Base-by-base conservation (phyloP, 2,113 vertebrate genomes). In the Toxotes jaculatrix region DNA sequence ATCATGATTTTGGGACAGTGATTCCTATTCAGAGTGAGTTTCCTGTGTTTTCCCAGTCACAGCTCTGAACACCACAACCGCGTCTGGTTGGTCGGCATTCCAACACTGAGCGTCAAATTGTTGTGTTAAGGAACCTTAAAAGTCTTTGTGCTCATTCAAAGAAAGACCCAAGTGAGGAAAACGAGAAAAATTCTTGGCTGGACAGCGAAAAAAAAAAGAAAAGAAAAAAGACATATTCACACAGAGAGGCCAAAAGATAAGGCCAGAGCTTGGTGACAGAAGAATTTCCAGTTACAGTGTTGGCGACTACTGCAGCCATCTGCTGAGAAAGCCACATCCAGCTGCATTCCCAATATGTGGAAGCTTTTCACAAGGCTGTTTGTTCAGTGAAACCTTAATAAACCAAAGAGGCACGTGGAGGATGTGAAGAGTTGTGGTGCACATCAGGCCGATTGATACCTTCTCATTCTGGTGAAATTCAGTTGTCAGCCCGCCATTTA, bases 31-130 rank as follows among this genome's bases (percentile, higher is more conserved):
- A 65, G 27, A 51, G 31, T 6, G 21, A 40, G 27, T 36, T 57
- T 53, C 53, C 64, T 6, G 21, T 4, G 31, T 21, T 66, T 60
- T 36, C 27, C 49, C 19, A 17, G 10, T 80, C 68, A 47, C 61
- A 32, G 70, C 71, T 34, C 36, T 9, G 1, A 82, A 72, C 59
- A 40, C 19, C 45, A 40, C 49, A n/a, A 12, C 23, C 45, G 12
- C 43, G 14, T 65, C 77, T 59, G 4, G 65, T 64, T n/a, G 7
- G 76, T 72, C 49, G 0, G 60, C 85, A 91, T 87, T 91, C 82
- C 74, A n/a, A 8, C 47, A 78, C 60, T 12, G 7, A 62, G 72
- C 5, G 59, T 66, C 73, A 69, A 66, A 87, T 65, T 72, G 73
- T 75, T 72, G 27, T 51, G 17, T 75, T 27, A 17, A 45, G 56